These are phyloP conservation scores for Bambusicola thoracicus DNA, from an alignment of 2,113 vertebrate species.

Conservation along the genomic window DNA sequence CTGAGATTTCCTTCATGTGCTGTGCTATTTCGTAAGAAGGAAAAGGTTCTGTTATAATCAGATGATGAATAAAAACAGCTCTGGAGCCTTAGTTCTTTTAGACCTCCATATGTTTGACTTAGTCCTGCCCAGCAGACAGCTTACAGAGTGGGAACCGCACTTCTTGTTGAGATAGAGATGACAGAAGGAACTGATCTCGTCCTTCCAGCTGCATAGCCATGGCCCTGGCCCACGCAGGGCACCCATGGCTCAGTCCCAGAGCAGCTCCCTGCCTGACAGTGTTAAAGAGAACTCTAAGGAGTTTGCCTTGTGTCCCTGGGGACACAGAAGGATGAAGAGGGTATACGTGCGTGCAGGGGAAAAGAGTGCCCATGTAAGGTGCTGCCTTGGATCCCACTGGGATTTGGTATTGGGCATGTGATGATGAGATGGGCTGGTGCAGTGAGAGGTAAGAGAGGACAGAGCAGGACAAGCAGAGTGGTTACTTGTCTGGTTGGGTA, in stretches of 20 bases:
- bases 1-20: neutral
- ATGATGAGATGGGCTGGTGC: neutral
- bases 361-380: neutral
- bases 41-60: neutral
- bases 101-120: neutral
- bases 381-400: neutral
- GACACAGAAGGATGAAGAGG: neutral
- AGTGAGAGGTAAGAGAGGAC: neutral
- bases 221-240: neutral
- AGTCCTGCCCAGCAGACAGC: neutral
- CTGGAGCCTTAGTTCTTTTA: neutral
- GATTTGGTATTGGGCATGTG: neutral
- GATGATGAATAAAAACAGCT: neutral
- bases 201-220: neutral
- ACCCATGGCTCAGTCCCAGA: neutral
- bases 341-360: neutral
- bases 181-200: neutral
- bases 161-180: neutral
- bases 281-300: neutral
- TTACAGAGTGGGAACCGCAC: neutral
- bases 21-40: rapidly evolving
- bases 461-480: neutral
- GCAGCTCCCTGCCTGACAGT: neutral
- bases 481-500: neutral
- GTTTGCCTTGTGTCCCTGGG: neutral